phyloP scores from a whole-genome alignment of 2,797 vertebrate genomes.

The Anas georgica region DNA sequence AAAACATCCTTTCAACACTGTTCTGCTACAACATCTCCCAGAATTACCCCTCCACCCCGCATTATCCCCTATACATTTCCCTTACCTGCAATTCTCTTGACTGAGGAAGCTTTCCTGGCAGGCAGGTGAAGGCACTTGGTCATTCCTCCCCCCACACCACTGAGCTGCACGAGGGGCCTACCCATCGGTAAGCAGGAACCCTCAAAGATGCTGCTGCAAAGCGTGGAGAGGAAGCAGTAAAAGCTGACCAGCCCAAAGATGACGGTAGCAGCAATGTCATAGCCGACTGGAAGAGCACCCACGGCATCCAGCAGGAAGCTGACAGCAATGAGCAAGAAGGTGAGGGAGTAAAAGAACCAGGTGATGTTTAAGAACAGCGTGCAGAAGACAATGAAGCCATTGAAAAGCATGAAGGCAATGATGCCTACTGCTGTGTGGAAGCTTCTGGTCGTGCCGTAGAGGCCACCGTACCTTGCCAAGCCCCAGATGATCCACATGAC shows the following conservation, averaged over 20 bases:
- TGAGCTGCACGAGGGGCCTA: slow-evolving; percentile 79
- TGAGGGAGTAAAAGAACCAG: slow-evolving; percentile 85
- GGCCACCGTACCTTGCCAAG: slow-evolving; percentile 80
- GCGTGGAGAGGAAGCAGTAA: slow-evolving; percentile 86
- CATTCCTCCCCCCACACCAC: slow-evolving; percentile 74
- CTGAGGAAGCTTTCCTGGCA: slow-evolving; percentile 84
- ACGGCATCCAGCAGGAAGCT: slow-evolving; percentile 88
- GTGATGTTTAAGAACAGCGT: slow-evolving; percentile 81
- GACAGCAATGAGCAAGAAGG: slow-evolving; percentile 85
- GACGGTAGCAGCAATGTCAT: slow-evolving; percentile 84
- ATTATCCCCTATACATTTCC: neutral
- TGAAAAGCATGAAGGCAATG: slow-evolving; percentile 86
- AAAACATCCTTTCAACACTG: neutral
- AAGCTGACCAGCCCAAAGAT: slow-evolving; percentile 89
- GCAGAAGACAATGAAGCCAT: slow-evolving; percentile 81
- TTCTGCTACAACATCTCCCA: neutral
- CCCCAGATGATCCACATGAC: slow-evolving; percentile 90
- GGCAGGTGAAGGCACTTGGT: slow-evolving; percentile 83
- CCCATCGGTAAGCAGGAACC: slow-evolving; percentile 84
- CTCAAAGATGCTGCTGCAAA: slow-evolving; percentile 83
- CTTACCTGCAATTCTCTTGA: slow-evolving; percentile 88
- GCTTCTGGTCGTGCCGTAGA: slow-evolving; percentile 78
- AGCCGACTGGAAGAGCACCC: slow-evolving; percentile 79
- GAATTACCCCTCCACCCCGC: neutral
- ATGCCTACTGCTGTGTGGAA: slow-evolving; percentile 84